Evolutionary conservation across 2,888 invertebrate species (phyloP).

Genomic region (Perithous albicinctus): DNA sequence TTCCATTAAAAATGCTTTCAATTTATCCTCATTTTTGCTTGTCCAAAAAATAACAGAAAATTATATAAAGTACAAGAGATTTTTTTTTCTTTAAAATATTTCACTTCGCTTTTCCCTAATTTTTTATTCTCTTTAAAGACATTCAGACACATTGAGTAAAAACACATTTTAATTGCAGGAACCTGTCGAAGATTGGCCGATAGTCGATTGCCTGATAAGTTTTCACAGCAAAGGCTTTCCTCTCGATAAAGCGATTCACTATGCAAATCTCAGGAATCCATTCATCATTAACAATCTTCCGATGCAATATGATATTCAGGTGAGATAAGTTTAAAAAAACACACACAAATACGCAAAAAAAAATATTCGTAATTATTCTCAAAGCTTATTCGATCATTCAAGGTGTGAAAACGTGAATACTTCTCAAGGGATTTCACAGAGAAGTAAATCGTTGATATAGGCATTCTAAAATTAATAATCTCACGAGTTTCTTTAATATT

Average conservation of each 20-base stretch:
- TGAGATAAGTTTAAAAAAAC: conserved; percentile 83
- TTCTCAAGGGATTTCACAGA: conserved; percentile 2
- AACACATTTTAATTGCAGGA: conserved; percentile 86
- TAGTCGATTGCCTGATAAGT: conserved; percentile 98
- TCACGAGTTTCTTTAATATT: background rate
- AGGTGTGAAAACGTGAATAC: conserved; percentile 25
- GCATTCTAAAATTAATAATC: background rate
- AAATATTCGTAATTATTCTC: conserved; percentile 2
- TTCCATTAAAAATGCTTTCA: too few relatives aligned
- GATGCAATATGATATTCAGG: conserved; percentile 99
- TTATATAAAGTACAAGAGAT: too few relatives aligned
- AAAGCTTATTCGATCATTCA: background rate
- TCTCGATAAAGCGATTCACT: conserved; percentile 98
- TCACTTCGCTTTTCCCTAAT: too few relatives aligned
- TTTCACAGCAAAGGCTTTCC: conserved; percentile 99
- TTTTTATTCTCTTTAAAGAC: too few relatives aligned
- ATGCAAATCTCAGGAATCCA: conserved; percentile 96
- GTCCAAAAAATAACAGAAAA: too few relatives aligned
- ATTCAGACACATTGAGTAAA: background rate
- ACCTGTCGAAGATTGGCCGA: conserved; percentile 99
- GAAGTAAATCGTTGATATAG: conserved; percentile 11
- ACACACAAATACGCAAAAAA: background rate
- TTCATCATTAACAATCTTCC: conserved; percentile 99
- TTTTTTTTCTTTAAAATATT: too few relatives aligned
- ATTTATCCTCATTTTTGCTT: too few relatives aligned